Conservation (phyloP, 2,113 vertebrate genomes). For the Orycteropus afer region DNA sequence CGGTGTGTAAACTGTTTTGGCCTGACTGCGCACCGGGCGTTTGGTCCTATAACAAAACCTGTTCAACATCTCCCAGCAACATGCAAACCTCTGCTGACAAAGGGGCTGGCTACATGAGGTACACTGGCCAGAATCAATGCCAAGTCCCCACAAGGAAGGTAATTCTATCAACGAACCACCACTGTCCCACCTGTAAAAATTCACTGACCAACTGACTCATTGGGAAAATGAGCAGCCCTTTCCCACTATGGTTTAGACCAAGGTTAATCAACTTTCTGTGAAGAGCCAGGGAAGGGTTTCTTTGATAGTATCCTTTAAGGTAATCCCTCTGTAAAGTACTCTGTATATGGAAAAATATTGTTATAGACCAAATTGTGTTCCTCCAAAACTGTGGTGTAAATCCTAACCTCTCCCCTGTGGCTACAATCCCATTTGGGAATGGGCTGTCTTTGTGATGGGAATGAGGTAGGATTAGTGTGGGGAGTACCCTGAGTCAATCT, state of each 20-base stretch:
- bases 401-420: too few relatives aligned
- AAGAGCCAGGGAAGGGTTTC: neutral
- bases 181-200: neutral
- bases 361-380: neutral
- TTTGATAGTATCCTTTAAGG: constrained; percentile 20
- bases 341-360: neutral
- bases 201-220: neutral
- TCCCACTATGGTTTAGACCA: neutral
- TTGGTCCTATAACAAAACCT: too few relatives aligned
- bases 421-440: too few relatives aligned
- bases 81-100: neutral
- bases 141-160: neutral
- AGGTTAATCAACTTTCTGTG: neutral
- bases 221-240: neutral
- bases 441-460: too few relatives aligned
- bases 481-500: too few relatives aligned
- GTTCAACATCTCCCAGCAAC: neutral
- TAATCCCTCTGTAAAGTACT: neutral
- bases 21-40: too few relatives aligned
- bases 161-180: neutral
- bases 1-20: too few relatives aligned
- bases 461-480: too few relatives aligned
- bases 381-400: too few relatives aligned
- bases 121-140: neutral
- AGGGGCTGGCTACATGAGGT: neutral